Conservation (phyloP, 2,113 vertebrate species). For the Pygathrix nemaeus region DNA sequence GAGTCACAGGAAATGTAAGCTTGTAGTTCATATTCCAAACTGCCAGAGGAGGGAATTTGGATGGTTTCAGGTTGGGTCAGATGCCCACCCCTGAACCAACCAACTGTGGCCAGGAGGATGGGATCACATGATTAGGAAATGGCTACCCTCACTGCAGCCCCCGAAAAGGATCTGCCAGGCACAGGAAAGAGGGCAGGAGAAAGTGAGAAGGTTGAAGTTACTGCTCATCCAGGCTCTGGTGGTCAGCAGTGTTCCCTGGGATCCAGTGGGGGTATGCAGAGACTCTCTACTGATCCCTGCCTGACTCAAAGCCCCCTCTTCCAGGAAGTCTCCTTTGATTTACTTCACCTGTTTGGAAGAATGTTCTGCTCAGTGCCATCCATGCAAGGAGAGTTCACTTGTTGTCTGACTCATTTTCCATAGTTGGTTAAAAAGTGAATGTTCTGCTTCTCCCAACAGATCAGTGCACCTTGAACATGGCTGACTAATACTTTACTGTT, state of each 20-base stretch:
- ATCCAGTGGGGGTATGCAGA: not conserved
- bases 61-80: not conserved
- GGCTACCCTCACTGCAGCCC: not conserved
- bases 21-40: not conserved
- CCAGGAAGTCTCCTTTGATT: not conserved
- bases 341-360: not conserved
- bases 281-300: not conserved
- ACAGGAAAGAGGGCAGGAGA: not conserved
- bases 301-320: not conserved
- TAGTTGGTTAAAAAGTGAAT: not conserved
- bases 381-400: not conserved
- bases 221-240: not conserved
- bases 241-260: not conserved
- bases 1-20: not conserved
- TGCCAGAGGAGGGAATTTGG: not conserved
- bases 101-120: not conserved
- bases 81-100: not conserved
- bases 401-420: not conserved
- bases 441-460: not conserved
- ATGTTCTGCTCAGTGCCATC: not conserved
- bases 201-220: not conserved
- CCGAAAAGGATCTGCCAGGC: fast-evolving
- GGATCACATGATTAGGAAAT: not conserved
- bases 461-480: not conserved
- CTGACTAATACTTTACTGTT: not conserved